A percentile compares a stretch with the other conserved stretches of the same genome.
These are phyloP conservation scores for Volucella bombylans DNA, from an alignment of 2,888 invertebrate species.

Conservation along the genomic window DNA sequence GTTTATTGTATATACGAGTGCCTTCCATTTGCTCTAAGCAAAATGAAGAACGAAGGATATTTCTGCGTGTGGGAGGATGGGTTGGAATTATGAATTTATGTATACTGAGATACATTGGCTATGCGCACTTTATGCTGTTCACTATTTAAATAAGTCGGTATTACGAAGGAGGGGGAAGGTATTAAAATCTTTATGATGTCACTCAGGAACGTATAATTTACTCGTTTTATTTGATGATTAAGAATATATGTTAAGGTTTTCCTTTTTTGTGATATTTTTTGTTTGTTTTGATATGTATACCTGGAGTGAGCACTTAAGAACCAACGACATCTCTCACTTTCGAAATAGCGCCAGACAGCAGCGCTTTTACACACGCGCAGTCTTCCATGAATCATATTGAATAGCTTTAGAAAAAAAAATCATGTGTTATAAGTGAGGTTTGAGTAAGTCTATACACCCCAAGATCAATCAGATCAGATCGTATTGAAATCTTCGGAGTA, in stretches of 20 bases:
- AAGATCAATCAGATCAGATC: too few relatives aligned
- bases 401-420: too few relatives aligned
- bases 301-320: too few relatives aligned
- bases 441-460: too few relatives aligned
- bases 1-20: not conserved
- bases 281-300: not conserved
- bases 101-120: constrained; percentile 64
- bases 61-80: constrained; percentile 13
- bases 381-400: too few relatives aligned
- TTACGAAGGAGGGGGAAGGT: constrained; percentile 1
- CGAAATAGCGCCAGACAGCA: too few relatives aligned
- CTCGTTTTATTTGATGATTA: not conserved
- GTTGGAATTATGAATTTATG: constrained; percentile 70
- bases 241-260: constrained; percentile 2
- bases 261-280: not conserved
- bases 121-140: constrained; percentile 72
- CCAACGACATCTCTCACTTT: too few relatives aligned
- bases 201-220: constrained; percentile 15
- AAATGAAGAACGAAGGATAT: constrained; percentile 9
- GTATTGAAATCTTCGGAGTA: too few relatives aligned
- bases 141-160: constrained; percentile 33
- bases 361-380: too few relatives aligned
- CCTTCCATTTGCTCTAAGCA: not conserved
- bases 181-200: constrained; percentile 67
- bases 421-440: too few relatives aligned